Conservation (phyloP, 1,140 invertebrate genomes). For the Heliconius melpomene region DNA sequence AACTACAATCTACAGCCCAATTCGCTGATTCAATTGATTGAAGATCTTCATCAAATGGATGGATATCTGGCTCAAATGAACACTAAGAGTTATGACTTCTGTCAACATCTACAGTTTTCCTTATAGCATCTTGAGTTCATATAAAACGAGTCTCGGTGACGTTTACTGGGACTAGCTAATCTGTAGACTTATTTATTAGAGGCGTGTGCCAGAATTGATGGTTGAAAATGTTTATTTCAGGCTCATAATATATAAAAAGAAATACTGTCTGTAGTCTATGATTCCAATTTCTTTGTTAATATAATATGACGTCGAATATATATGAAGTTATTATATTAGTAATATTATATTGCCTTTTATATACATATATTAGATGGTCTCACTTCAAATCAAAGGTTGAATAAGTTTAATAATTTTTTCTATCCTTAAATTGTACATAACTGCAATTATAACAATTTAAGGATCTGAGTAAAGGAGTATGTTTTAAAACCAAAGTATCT, state of each 20-base stretch:
- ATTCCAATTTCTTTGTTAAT: not conserved
- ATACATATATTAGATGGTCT: not conserved
- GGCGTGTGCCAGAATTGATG: not conserved
- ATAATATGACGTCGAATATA: not conserved
- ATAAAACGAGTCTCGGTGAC: constrained; percentile 6
- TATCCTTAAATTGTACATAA: no score
- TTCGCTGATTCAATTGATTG: not conserved
- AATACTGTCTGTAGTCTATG: not conserved
- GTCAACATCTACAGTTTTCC: not conserved
- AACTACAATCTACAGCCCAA: not conserved
- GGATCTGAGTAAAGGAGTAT: not conserved
- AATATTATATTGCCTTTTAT: not conserved
- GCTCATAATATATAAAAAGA: not conserved
- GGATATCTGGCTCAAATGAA: not conserved
- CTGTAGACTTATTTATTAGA: not conserved
- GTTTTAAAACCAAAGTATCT: not conserved
- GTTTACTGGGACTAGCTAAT: constrained; percentile 7
- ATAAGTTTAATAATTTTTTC: no score
- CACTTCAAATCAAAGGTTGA: no score
- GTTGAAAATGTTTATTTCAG: not conserved
- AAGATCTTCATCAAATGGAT: not conserved
- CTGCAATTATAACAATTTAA: no score
- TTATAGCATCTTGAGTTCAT: not conserved
- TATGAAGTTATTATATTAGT: not conserved
- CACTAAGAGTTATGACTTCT: not conserved